Base-by-base conservation (phyloP, 2,113 vertebrate species). In the Boulengeromyrus knoepffleri region DNA sequence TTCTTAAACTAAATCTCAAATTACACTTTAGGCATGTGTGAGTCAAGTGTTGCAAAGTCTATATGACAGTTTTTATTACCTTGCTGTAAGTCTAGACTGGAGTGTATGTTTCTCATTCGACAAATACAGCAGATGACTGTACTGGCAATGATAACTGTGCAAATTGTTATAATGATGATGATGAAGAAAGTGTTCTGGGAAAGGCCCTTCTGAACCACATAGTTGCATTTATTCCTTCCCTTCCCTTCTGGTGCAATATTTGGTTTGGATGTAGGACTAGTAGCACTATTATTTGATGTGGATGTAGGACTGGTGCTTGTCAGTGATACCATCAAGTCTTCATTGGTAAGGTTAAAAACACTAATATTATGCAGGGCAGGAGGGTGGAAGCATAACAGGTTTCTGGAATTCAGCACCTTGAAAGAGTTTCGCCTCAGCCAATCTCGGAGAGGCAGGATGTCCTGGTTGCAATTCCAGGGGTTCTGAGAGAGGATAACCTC, bases 401-500 rank as follows among this genome's bases (percentile, higher is more conserved):
- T 91, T 7, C 87, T 94, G 88, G 95, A 91, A 90, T 96, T 96
- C 3, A 93, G 94, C 88, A 97, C 89, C 92, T 96, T 97, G 39
- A 92, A 90, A 58, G 93, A 92, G 91, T 98, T 93, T 70, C 92
- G 10, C 90, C 83, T 58, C 87, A 99, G 94, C 98, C 98, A 99
- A 1, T 95, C 90, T 88, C 91, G 93, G 31, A 99, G 95, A 0
- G 97, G 96, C 86, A 97, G 89, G 89, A 99, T 98, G 58, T 92
- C 93, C 2, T 92, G n/a, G 86, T 99, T 97, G 10, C 98, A 99
- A 87, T 91, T 96, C 98, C 98, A 99, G 45, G 97, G 97, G 88
- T 99, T 99, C 92, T 97, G 95, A 19, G 96, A 94, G 56, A 99
- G 94, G 45, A 94, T 93, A 36, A 99, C 93, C 88, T 97, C 96